Percentiles rank a stretch among this genome's conserved stretches.
These are phyloP conservation scores for Oxyura jamaicensis DNA, from an alignment of 2,113 vertebrate species.

Conservation along the genomic window DNA sequence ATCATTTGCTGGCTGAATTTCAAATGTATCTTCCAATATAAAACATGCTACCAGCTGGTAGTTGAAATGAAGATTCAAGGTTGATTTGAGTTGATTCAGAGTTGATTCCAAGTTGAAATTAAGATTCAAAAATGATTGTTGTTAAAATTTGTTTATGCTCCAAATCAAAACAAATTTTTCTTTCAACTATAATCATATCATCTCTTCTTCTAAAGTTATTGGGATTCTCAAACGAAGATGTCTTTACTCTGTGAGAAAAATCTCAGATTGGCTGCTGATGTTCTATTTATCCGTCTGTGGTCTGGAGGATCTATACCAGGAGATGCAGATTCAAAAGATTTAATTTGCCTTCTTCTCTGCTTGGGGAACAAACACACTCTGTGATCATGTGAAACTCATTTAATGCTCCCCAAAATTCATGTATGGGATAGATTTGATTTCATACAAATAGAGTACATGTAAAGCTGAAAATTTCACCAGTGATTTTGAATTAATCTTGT, in stretches of 20 bases:
- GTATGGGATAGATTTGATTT: not conserved
- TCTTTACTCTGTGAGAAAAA: not conserved
- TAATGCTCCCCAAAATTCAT: not conserved
- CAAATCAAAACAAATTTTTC: not conserved
- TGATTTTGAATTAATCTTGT: not conserved
- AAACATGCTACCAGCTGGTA: not conserved
- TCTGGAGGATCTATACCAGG: not conserved
- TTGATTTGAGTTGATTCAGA: no score
- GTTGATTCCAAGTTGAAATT: not conserved
- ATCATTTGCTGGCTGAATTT: not conserved
- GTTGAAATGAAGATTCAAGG: not conserved
- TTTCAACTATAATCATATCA: not conserved
- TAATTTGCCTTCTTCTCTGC: not conserved
- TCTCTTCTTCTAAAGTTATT: not conserved
- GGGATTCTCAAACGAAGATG: not conserved
- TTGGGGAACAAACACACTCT: not conserved
- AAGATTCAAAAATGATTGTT: not conserved
- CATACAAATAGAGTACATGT: not conserved
- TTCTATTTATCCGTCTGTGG: not conserved
- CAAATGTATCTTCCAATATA: not conserved
- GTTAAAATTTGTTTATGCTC: not conserved
- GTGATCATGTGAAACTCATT: not conserved
- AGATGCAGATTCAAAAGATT: not conserved
- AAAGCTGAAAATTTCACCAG: not conserved
- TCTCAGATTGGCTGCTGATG: not conserved